Evolutionary conservation across 2,113 vertebrate species (phyloP), one percentile per base, ranked within the genome.

Genomic region (Pelodiscus sinensis): DNA sequence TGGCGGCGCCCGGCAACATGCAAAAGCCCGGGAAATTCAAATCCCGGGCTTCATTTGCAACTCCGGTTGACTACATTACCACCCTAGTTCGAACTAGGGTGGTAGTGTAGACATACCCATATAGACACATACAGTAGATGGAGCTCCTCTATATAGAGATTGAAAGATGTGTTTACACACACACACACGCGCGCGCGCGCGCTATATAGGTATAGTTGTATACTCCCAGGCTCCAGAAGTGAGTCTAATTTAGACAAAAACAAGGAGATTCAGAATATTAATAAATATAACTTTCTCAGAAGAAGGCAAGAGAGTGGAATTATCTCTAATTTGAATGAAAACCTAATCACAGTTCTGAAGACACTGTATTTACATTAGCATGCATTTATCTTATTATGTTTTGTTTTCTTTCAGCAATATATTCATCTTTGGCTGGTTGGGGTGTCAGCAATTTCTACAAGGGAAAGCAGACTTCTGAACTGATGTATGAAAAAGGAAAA

Each of bases 401-500:
- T 56, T 50, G 6, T 31, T 88, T 73, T 94, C 6, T 55, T 0
- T 3, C 3, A 84, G n/a, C 0, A 55, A 16, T 87, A 14, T 31
- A 65, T 80, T 52, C 58, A 54, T 8, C 31, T 94, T 81, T 57
- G 4, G n/a, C 13, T 92, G 9, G 18, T 86, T 15, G 82, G 8
- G 31, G 73, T 0, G 0, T 3, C 21, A 55, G 0, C 2, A 84
- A 2, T 51, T 92, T 82, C 60, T 65, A 14, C 10, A 68, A n/a
- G 21, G 10, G 14, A 82, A 87, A 84, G 50, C 0, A 31, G 3
- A 15, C 65, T 6, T 60, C 77, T 82, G 35, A 35, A 6, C 2
- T 82, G 52, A 5, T 10, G 12, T 51, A 65, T 24, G 21, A 24
- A 89, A 94, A 92, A 92, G 11, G 8, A 92, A 31, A 81, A 77